A percentile compares a stretch with the other conserved stretches of the same genome.
Conservation (phyloP, 2,797 vertebrate genomes). For the Hypotaenidia philippensis region DNA sequence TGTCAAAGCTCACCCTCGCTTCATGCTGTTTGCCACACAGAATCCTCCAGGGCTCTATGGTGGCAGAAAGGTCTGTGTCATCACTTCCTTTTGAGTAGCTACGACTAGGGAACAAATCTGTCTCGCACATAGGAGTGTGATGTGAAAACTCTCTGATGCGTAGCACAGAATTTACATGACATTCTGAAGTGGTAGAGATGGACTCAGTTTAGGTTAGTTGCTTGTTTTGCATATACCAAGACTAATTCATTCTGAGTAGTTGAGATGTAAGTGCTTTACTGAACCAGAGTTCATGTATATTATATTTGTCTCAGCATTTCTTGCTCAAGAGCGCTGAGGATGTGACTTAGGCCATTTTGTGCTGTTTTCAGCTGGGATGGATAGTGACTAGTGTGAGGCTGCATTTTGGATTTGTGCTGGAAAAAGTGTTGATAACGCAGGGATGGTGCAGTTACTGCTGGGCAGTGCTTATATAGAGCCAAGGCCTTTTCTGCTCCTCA, state of each 20-base stretch:
- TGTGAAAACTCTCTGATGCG: background rate
- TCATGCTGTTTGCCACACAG: constrained; percentile 98
- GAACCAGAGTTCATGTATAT: background rate
- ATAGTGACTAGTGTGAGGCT: background rate
- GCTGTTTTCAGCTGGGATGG: too few relatives aligned
- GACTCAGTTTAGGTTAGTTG: background rate
- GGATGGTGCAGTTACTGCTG: background rate
- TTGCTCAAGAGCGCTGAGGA: background rate
- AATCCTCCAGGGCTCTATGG: constrained; percentile 97
- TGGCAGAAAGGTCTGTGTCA: constrained; percentile 90
- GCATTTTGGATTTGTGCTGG: background rate
- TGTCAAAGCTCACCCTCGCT: constrained; percentile 93
- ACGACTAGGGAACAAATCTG: background rate
- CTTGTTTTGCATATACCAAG: background rate
- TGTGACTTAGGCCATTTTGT: background rate
- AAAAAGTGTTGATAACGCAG: background rate
- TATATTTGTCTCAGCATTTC: background rate
- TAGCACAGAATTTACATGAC: background rate
- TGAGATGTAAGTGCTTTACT: background rate
- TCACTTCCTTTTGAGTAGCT: background rate
- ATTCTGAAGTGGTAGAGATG: background rate
- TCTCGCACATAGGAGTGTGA: fast-evolving
- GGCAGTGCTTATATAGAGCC: background rate
- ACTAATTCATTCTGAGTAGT: background rate
- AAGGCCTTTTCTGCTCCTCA: background rate